These are phyloP conservation scores for Melikaiella ostensackeni DNA, from an alignment of 2,888 invertebrate genomes.

Conservation along the genomic window DNA sequence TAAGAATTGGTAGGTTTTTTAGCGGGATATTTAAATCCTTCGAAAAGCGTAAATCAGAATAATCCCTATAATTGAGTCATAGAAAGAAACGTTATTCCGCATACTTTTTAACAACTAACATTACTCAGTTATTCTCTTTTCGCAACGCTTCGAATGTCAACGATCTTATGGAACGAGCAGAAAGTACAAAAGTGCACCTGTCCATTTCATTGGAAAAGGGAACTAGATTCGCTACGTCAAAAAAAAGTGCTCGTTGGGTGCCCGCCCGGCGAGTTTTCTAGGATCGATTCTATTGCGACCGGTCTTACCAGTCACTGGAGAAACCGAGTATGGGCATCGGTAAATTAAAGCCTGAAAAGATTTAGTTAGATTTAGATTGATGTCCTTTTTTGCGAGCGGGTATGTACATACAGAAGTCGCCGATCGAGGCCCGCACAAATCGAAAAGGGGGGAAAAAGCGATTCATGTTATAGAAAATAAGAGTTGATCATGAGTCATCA, in stretches of 20 bases:
- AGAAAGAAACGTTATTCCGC: slow-evolving; percentile 21
- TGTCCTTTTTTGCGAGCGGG: slow-evolving; percentile 26
- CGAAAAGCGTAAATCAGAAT: not conserved
- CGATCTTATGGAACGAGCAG: slow-evolving; percentile 37
- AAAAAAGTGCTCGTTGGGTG: slow-evolving; percentile 52
- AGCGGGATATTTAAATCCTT: not conserved
- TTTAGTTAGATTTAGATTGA: slow-evolving; percentile 7
- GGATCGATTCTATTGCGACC: slow-evolving; percentile 55
- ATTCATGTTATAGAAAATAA: slow-evolving; percentile 35
- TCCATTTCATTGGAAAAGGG: slow-evolving; percentile 39
- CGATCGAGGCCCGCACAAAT: slow-evolving; percentile 39
- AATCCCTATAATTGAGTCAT: slow-evolving; percentile 8
- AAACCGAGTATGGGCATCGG: slow-evolving; percentile 57
- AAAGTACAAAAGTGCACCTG: slow-evolving; percentile 41
- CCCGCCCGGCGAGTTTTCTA: slow-evolving; percentile 61
- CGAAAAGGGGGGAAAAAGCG: slow-evolving; percentile 28
- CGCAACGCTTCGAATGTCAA: slow-evolving; percentile 34
- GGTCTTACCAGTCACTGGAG: slow-evolving; percentile 58
- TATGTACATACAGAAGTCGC: slow-evolving; percentile 13
- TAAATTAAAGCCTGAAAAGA: slow-evolving; percentile 52
- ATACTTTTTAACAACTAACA: slow-evolving; percentile 21
- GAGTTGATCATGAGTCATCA: slow-evolving; percentile 45
- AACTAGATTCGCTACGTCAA: slow-evolving; percentile 31
- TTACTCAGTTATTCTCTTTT: slow-evolving; percentile 37
- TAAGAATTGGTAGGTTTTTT: not conserved